Percentiles rank a stretch among this genome's conserved stretches.
phyloP scores from a whole-genome alignment of 2,888 invertebrate species.

The Pterobdella sp. region DNA sequence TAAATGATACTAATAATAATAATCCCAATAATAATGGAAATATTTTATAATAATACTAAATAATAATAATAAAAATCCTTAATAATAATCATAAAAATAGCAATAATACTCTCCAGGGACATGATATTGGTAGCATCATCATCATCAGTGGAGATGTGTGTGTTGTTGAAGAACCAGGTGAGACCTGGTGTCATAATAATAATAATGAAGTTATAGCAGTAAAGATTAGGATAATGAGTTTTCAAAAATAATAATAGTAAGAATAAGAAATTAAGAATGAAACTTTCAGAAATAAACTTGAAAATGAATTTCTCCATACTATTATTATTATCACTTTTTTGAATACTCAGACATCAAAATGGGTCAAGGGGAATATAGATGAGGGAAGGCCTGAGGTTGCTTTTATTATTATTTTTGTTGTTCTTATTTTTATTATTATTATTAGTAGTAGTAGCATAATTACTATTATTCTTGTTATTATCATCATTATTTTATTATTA shows the following conservation, averaged over 20 bases:
- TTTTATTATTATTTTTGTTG: too few species aligned
- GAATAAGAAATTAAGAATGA: neutral
- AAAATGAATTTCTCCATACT: neutral
- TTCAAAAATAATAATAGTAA: neutral
- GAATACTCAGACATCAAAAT: conserved; percentile 46
- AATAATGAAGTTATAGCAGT: neutral
- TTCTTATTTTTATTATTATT: too few species aligned
- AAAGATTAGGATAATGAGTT: neutral
- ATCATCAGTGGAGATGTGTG: conserved; percentile 69
- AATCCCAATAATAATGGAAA: neutral
- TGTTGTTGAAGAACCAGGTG: conserved; percentile 20
- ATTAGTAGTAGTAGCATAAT: too few species aligned
- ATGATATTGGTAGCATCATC: conserved; percentile 70
- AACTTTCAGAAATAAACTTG: neutral
- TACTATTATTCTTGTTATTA: too few species aligned
- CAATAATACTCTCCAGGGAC: too few species aligned
- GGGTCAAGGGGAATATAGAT: conserved; percentile 72
- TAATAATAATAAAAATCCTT: neutral
- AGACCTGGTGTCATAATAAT: neutral
- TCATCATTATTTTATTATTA: too few species aligned
- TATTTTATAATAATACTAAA: neutral
- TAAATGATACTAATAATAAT: neutral
- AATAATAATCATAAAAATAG: too few species aligned
- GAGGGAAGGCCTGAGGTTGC: conserved; percentile 75
- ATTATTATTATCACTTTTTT: neutral